Conservation (phyloP, 2,888 invertebrate genomes). For the Melitaea athalia region DNA sequence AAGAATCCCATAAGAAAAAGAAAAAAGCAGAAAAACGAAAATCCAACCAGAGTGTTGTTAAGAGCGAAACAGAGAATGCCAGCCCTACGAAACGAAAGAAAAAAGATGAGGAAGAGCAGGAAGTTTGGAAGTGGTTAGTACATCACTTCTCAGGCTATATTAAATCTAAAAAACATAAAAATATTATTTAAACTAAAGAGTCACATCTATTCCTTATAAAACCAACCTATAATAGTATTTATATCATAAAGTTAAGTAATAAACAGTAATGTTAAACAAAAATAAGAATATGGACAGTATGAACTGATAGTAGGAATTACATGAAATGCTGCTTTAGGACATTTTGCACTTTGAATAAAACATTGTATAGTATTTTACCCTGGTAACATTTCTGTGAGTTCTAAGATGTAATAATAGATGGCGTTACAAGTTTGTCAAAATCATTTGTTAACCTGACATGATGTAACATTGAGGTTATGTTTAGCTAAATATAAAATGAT, state of each 20-base stretch:
- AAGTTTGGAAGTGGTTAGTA: slow-evolving; percentile 95
- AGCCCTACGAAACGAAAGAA: slow-evolving; percentile 87
- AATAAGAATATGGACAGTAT: no score
- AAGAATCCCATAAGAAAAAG: slow-evolving; percentile 77
- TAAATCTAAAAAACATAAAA: neutral
- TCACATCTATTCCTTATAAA: neutral
- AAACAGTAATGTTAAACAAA: no score
- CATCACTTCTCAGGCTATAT: neutral
- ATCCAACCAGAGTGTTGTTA: slow-evolving; percentile 56
- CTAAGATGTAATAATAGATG: slow-evolving; percentile 46
- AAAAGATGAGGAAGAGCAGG: slow-evolving; percentile 90
- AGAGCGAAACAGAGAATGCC: slow-evolving; percentile 59
- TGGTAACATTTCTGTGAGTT: slow-evolving; percentile 23
- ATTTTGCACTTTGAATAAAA: neutral
- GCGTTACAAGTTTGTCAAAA: slow-evolving; percentile 42
- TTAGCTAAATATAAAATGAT: slow-evolving; percentile 46
- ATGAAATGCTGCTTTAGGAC: no score
- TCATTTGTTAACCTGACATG: slow-evolving; percentile 30
- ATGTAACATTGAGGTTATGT: slow-evolving; percentile 35
- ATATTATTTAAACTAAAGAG: neutral
- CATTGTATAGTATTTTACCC: slow-evolving; percentile 10
- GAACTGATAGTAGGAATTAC: no score
- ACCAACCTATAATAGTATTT: no score
- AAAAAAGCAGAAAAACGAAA: slow-evolving; percentile 75
- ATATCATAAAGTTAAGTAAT: no score